Percentiles rank a stretch among this genome's conserved stretches.
Conservation (phyloP, 2,113 vertebrate genomes). For the Poeciliopsis occidentalis region DNA sequence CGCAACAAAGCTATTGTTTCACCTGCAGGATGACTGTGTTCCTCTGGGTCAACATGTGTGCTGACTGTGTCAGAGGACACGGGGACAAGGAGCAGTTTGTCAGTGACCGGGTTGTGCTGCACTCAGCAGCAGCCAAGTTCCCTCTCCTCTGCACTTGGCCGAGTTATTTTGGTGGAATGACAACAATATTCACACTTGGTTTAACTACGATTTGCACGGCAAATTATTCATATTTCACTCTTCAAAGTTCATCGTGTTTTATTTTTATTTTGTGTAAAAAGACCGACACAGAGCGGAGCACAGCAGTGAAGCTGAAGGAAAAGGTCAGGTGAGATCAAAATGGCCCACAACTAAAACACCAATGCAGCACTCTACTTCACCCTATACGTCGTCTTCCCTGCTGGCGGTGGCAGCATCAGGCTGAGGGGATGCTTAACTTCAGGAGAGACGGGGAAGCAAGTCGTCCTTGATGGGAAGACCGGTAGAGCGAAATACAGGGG, state of each 20-base stretch:
- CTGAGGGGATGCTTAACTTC: no score
- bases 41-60: constrained; percentile 61
- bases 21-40: constrained; percentile 39
- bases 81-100: constrained; percentile 51
- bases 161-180: neutral
- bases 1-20: constrained; percentile 59
- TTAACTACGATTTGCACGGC: neutral
- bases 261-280: neutral
- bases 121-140: constrained; percentile 50
- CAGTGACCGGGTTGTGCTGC: constrained; percentile 51
- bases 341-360: no score
- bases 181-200: constrained; percentile 4
- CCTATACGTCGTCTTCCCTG: no score
- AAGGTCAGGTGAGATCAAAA: neutral
- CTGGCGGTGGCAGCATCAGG: neutral
- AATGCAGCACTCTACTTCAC: no score
- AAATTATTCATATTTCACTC: neutral
- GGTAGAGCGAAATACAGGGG: no score
- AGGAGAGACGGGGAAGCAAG: neutral
- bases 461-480: neutral
- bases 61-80: constrained; percentile 61
- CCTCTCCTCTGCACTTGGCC: constrained; percentile 11
- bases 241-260: neutral
- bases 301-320: neutral
- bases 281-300: neutral